Evolutionary conservation across 2,797 vertebrate species (phyloP), one percentile per base, ranked within the genome.

Genomic region (Periophthalmus magnuspinnatus): DNA sequence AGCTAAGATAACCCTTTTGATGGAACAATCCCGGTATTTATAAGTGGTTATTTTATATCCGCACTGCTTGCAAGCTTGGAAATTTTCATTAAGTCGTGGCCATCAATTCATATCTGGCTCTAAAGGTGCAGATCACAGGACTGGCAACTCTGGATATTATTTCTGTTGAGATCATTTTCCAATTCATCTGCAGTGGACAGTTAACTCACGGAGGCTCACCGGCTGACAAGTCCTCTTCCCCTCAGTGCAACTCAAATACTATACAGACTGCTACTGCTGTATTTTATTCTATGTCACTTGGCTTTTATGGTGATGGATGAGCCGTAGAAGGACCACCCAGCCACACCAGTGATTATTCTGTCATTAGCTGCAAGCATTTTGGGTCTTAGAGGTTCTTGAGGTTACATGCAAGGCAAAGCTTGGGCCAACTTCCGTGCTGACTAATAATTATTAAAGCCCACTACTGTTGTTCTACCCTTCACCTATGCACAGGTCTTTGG

Each of bases 291-390:
- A 81, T 62, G 34, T 47, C 32, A 0, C 28, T 36, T 65, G 67
- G 1, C 10, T 72, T 67, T 72, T 65, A 48, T 48, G 63, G 71
- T 71, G 67, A 86, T 69, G 33, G 80, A 80, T 80, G 58, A 71
- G 63, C 70, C 75, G 76, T 68, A 77, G 34, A 57, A 14, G 77
- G 86, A 89, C 89, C 90, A 90, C 86, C 87, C 82, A 68, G 79
- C 71, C 45, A 47, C n/a, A 56, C 21, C 79, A 79, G 45, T 79
- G 74, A 86, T 88, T 84, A 83, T 77, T 69, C 67, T 68, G 50
- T 75, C 84, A 83, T 87, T 83, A 86, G 68, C 36, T 71, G 60
- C 69, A 69, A 76, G 78, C 75, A 71, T 74, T 54, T 58, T 34
- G 22, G 72, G 65, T n/a, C 32, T 84, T 34, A 73, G 62, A 64